These are phyloP conservation scores for Schizaphis graminum DNA, from an alignment of 2,888 invertebrate species.

Conservation along the genomic window DNA sequence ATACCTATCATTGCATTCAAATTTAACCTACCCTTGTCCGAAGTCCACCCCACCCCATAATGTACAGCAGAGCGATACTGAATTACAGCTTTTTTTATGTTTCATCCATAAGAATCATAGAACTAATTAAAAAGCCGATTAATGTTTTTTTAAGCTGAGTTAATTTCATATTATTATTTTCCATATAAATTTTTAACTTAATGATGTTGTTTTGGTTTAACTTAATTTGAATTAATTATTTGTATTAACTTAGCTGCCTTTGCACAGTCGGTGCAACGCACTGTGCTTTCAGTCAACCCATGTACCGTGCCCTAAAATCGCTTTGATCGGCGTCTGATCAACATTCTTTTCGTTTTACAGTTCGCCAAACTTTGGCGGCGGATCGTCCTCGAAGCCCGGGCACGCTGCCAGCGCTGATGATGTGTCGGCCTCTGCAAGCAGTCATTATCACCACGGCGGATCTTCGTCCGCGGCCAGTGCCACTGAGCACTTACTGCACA, in stretches of 20 bases:
- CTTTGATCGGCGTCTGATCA: background rate
- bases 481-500: constrained; percentile 73
- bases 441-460: constrained; percentile 47
- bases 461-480: constrained; percentile 68
- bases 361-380: constrained; percentile 45
- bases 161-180: background rate
- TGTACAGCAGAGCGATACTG: too few relatives aligned
- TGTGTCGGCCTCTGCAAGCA: constrained; percentile 34
- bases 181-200: background rate
- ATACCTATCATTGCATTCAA: too few relatives aligned
- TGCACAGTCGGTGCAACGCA: background rate
- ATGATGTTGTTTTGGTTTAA: background rate
- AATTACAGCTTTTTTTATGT: too few relatives aligned
- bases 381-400: constrained; percentile 44
- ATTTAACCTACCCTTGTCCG: too few relatives aligned
- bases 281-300: too few relatives aligned
- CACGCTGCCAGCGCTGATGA: constrained; percentile 56
- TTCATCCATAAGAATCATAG: too few relatives aligned
- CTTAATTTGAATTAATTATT: background rate
- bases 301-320: background rate
- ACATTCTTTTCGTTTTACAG: constrained; percentile 11
- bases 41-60: too few relatives aligned
- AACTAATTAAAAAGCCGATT: too few relatives aligned
- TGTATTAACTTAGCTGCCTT: background rate
- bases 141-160: background rate